Evolutionary conservation across 2,113 vertebrate species (phyloP).

Genomic region (Buteo buteo): DNA sequence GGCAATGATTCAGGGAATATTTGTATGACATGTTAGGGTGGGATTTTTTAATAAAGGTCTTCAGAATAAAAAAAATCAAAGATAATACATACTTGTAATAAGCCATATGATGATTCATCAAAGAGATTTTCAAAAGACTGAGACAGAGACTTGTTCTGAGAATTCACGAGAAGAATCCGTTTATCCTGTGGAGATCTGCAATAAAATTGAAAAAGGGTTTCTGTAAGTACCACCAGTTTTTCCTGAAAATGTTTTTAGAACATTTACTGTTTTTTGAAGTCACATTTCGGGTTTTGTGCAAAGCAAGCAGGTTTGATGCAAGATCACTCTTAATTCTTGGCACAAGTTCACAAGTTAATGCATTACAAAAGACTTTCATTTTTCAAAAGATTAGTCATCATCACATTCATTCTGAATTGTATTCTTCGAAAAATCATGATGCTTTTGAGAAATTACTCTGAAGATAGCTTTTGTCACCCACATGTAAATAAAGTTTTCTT

Average conservation of each 20-base stretch:
- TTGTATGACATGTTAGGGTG: background rate
- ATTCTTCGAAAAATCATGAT: background rate
- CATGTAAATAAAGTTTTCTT: background rate
- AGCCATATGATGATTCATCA: constrained; percentile 87
- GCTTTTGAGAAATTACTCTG: background rate
- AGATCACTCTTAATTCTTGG: background rate
- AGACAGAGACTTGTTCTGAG: constrained; percentile 86
- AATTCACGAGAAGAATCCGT: constrained; percentile 81
- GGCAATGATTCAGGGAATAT: background rate
- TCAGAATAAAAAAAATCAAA: background rate
- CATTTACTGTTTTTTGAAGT: background rate
- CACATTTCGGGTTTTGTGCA: background rate
- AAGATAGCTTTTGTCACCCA: background rate
- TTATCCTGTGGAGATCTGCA: constrained; percentile 82
- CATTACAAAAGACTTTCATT: background rate
- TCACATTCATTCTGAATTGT: background rate
- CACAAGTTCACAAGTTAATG: background rate
- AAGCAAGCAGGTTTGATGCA: background rate
- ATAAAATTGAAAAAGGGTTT: background rate
- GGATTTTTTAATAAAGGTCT: background rate
- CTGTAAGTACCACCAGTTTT: background rate
- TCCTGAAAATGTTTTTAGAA: background rate
- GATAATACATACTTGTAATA: constrained; percentile 81
- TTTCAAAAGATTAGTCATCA: background rate
- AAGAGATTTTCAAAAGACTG: constrained; percentile 98